phyloP scores from a whole-genome alignment of 2,888 invertebrate species.

The Himalopsyche tibetana region DNA sequence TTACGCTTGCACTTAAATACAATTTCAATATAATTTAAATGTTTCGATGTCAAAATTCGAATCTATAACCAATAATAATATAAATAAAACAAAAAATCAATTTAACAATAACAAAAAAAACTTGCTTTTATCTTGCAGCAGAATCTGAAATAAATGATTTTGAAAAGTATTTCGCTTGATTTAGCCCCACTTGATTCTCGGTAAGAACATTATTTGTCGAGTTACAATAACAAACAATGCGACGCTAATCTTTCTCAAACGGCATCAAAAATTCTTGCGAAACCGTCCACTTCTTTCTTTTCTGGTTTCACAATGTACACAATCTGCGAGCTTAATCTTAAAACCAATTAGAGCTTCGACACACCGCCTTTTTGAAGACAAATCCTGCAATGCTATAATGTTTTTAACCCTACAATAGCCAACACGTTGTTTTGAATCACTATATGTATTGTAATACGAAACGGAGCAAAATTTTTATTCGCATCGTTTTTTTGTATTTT shows the following conservation, averaged over 20 bases:
- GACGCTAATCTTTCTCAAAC: constrained; percentile 30
- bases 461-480: too few species aligned
- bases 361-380: constrained; percentile 35
- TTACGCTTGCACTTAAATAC: too few species aligned
- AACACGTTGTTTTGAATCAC: background rate
- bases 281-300: constrained; percentile 14
- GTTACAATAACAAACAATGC: constrained; percentile 42
- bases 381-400: constrained; percentile 20
- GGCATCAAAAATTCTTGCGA: constrained; percentile 36
- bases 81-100: too few species aligned
- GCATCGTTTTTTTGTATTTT: too few species aligned
- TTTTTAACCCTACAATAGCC: background rate
- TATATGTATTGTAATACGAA: background rate
- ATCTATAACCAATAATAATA: too few species aligned
- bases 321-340: constrained; percentile 58
- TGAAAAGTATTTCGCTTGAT: constrained; percentile 10
- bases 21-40: too few species aligned
- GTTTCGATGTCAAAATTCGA: too few species aligned
- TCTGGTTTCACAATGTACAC: constrained; percentile 34
- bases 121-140: too few species aligned
- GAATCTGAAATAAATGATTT: background rate
- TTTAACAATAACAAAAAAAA: too few species aligned
- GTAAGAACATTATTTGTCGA: constrained; percentile 41
- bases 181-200: constrained; percentile 1
- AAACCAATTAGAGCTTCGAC: constrained; percentile 57